phyloP scores from a whole-genome alignment of 2,888 invertebrate genomes.

The Drosophila neutralis region DNA sequence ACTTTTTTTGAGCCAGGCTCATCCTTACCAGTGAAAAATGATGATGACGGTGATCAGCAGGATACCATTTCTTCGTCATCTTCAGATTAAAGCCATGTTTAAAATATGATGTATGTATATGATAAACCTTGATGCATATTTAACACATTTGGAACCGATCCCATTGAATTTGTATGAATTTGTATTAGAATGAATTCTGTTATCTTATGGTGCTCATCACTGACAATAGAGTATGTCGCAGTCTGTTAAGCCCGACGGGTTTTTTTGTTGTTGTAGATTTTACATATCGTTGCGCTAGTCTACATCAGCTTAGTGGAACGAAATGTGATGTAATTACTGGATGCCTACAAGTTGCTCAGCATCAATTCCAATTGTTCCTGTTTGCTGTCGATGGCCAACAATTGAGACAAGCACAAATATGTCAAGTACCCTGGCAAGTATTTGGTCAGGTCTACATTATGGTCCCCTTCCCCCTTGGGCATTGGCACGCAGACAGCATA shows the following conservation, averaged over 20 bases:
- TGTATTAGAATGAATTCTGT: too few relatives aligned
- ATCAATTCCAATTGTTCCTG: not conserved
- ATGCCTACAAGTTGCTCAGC: not conserved
- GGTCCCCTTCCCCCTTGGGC: not conserved
- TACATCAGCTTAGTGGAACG: not conserved
- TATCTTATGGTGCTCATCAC: not conserved
- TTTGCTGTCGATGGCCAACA: conserved; percentile 13
- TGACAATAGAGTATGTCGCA: not conserved
- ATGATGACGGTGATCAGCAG: too few relatives aligned
- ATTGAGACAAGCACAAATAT: conserved; percentile 27
- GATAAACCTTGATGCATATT: too few relatives aligned
- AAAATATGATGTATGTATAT: too few relatives aligned
- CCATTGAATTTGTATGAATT: too few relatives aligned
- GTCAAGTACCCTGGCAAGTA: conserved; percentile 17
- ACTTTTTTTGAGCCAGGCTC: too few relatives aligned
- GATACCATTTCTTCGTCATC: too few relatives aligned
- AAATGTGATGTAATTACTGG: not conserved
- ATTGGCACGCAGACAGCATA: conserved; percentile 67
- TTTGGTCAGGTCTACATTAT: not conserved
- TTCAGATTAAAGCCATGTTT: too few relatives aligned
- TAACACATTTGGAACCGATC: too few relatives aligned
- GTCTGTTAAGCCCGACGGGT: not conserved
- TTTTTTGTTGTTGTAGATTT: not conserved
- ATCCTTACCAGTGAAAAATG: too few relatives aligned
- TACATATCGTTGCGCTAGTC: not conserved